Evolutionary conservation across 1,140 invertebrate species (phyloP).

Genomic region (Batillaria attramentaria): DNA sequence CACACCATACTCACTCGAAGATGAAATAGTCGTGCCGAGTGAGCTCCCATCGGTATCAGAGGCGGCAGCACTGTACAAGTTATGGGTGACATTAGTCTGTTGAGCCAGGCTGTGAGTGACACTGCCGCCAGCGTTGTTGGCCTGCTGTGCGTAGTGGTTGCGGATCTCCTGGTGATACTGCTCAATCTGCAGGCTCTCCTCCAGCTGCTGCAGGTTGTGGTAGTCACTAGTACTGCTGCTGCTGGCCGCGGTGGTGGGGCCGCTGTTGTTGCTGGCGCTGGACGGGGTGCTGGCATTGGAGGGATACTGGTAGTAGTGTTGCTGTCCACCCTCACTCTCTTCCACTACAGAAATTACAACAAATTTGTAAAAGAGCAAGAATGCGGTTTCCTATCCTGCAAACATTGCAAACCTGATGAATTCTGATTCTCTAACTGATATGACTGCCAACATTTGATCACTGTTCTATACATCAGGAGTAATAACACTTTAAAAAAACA

Average conservation of each 20-base stretch:
- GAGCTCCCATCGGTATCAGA: slow-evolving; percentile 12
- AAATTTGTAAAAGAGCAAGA: not conserved
- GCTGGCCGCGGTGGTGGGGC: slow-evolving; percentile 2
- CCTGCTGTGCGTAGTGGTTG: slow-evolving; percentile 67
- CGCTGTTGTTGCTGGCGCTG: not conserved
- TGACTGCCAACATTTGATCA: too few relatives aligned
- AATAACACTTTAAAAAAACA: too few relatives aligned
- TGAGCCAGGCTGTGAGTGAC: slow-evolving; percentile 25
- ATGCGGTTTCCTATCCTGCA: not conserved
- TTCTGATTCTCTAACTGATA: too few relatives aligned
- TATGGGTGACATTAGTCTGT: slow-evolving; percentile 7
- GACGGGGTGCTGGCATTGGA: slow-evolving; percentile 28
- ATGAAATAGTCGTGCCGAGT: slow-evolving; percentile 10
- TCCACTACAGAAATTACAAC: too few relatives aligned
- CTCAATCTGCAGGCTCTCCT: slow-evolving; percentile 72
- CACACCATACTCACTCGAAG: slow-evolving; percentile 17
- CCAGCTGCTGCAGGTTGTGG: slow-evolving; percentile 57
- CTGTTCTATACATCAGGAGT: too few relatives aligned
- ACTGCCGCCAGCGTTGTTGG: slow-evolving; percentile 25
- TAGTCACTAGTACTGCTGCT: slow-evolving; percentile 33
- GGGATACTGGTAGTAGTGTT: slow-evolving; percentile 38
- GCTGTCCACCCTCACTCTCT: too few relatives aligned
- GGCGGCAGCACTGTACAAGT: not conserved
- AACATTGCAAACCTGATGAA: too few relatives aligned
- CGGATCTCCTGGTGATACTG: slow-evolving; percentile 72